A percentile compares a stretch with the other conserved stretches of the same genome.
Evolutionary conservation across 2,888 invertebrate species (phyloP).

Genomic region (Phrixothrix hirtus): DNA sequence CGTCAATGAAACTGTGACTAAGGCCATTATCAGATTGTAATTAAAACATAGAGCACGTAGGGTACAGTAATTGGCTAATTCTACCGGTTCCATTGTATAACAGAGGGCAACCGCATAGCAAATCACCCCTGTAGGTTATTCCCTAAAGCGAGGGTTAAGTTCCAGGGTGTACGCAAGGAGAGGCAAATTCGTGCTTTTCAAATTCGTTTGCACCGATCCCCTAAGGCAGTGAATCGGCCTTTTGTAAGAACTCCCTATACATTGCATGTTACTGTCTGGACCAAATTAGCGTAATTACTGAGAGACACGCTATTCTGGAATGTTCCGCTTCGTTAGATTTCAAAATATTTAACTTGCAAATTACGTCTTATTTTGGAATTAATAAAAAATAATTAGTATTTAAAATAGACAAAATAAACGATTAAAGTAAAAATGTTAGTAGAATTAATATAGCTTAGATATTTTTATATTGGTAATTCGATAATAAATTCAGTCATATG

Average conservation of each 20-base stretch:
- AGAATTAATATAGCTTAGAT: too few relatives aligned
- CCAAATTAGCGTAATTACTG: slow-evolving; percentile 32
- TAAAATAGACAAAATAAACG: slow-evolving; percentile 21
- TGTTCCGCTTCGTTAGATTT: slow-evolving; percentile 23
- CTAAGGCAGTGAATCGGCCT: slow-evolving; percentile 13
- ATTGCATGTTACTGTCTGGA: slow-evolving; percentile 25
- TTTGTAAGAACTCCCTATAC: slow-evolving; percentile 8
- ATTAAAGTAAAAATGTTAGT: too few relatives aligned
- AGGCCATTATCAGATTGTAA: slow-evolving; percentile 55
- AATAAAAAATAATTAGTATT: slow-evolving; percentile 6
- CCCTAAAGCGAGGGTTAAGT: slow-evolving; percentile 30
- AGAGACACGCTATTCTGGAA: slow-evolving; percentile 19
- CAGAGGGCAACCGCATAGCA: slow-evolving; percentile 57
- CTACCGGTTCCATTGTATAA: slow-evolving; percentile 55
- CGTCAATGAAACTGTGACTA: slow-evolving; percentile 36
- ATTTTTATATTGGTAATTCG: too few relatives aligned
- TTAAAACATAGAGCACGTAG: slow-evolving; percentile 56
- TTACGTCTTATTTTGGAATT: slow-evolving; percentile 5
- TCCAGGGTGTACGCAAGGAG: slow-evolving; percentile 16
- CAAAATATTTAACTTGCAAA: slow-evolving; percentile 29
- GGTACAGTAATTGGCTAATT: slow-evolving; percentile 57
- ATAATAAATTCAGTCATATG: too few relatives aligned
- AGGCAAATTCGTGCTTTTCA: slow-evolving; percentile 21
- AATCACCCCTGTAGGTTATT: slow-evolving; percentile 48
- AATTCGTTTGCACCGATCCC: slow-evolving; percentile 3